These are phyloP conservation scores for Indicator indicator DNA, from an alignment of 2,113 vertebrate species.

Conservation along the genomic window DNA sequence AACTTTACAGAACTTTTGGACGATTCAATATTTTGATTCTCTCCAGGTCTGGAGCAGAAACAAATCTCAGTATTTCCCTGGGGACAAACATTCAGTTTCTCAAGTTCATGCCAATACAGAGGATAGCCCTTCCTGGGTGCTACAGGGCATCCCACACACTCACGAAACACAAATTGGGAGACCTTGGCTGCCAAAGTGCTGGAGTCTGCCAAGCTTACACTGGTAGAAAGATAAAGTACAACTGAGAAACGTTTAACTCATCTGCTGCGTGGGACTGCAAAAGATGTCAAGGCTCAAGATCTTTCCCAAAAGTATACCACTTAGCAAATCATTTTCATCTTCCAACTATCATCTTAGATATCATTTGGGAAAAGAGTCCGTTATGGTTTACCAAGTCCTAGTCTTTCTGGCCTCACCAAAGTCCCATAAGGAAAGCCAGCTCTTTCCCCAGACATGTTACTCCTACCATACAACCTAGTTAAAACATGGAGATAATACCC, in stretches of 20 bases:
- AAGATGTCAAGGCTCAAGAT: background rate
- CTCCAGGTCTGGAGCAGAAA: background rate
- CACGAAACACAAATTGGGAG: background rate
- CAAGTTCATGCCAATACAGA: background rate
- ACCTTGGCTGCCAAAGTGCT: background rate
- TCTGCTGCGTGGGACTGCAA: background rate
- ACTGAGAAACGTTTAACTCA: background rate
- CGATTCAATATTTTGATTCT: background rate
- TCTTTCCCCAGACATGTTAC: background rate
- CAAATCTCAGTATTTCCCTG: background rate
- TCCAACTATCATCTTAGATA: background rate
- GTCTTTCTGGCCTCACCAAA: background rate
- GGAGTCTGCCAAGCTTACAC: background rate
- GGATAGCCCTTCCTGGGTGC: background rate
- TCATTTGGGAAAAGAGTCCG: background rate
- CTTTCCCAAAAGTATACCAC: background rate
- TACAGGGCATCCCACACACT: background rate
- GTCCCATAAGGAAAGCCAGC: background rate
- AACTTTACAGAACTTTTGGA: background rate
- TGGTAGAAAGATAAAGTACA: background rate
- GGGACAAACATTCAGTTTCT: background rate
- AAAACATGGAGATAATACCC: background rate
- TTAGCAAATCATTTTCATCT: background rate
- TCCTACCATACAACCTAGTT: background rate
- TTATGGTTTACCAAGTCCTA: background rate